Conservation (phyloP, 2,888 invertebrate genomes). For the Chalcosyrphus nemorum region DNA sequence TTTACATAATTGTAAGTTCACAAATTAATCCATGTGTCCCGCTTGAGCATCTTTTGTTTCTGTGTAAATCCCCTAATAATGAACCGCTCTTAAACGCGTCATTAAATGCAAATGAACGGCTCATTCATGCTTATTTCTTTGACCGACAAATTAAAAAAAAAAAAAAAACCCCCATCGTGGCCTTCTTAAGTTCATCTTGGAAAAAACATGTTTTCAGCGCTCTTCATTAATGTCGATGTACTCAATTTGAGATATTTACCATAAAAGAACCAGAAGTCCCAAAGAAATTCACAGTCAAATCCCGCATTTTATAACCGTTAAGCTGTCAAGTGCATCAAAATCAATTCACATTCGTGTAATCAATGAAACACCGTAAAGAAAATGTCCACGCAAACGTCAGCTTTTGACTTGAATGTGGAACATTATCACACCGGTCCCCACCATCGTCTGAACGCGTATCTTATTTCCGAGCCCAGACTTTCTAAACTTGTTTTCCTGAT, state of each 20-base stretch:
- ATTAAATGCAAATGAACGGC: not conserved
- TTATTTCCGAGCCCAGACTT: conserved; percentile 31
- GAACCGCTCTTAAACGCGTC: not conserved
- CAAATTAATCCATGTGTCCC: not conserved
- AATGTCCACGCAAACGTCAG: not conserved
- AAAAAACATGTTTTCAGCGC: not conserved
- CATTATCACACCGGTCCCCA: conserved; percentile 1
- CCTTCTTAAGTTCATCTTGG: not conserved
- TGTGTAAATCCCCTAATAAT: not conserved
- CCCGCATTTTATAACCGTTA: not conserved
- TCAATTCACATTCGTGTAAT: not conserved
- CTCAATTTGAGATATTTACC: not conserved
- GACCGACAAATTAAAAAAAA: not conserved
- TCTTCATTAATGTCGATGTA: not conserved
- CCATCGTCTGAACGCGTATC: too few relatives aligned
- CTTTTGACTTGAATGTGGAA: conserved; percentile 27
- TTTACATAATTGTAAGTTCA: not conserved
- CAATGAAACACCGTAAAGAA: not conserved
- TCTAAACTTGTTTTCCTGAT: conserved; percentile 56
- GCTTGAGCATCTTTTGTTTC: not conserved
- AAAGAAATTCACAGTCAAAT: not conserved
- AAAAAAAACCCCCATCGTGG: not conserved
- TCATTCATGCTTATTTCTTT: not conserved
- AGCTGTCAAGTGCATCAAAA: not conserved
- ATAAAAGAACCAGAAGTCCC: not conserved